Percentiles rank a stretch among this genome's conserved stretches.
Evolutionary conservation across 1,140 invertebrate species (phyloP).

Genomic region (Drosophila pseudoananassae): DNA sequence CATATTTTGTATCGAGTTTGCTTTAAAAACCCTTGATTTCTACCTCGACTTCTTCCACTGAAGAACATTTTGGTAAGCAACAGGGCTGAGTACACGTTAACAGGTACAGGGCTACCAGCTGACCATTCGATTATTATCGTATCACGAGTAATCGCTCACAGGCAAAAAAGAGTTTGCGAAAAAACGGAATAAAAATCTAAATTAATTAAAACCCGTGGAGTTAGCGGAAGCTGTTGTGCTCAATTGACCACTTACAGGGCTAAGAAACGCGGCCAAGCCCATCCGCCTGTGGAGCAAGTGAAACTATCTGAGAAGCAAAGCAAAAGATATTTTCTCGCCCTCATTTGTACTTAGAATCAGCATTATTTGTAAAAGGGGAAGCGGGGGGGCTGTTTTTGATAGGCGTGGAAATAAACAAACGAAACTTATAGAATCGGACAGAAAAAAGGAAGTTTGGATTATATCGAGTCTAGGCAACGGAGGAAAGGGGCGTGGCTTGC

Average conservation of each 20-base stretch:
- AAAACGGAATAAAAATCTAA: conserved; percentile 63
- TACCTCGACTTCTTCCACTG: no score
- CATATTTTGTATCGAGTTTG: no score
- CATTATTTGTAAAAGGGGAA: conserved; percentile 4
- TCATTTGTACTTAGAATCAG: background rate
- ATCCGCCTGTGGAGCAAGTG: conserved; percentile 25
- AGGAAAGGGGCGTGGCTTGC: conserved; percentile 63
- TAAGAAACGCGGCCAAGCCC: conserved; percentile 14
- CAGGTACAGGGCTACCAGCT: conserved; percentile 37
- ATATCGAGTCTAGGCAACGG: background rate
- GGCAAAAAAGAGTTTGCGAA: conserved; percentile 76
- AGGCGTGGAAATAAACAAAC: conserved; percentile 70
- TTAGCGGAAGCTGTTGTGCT: conserved; percentile 19
- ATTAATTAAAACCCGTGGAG: conserved; percentile 40
- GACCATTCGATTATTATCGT: conserved; percentile 37
- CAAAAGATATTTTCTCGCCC: background rate
- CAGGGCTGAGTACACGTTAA: conserved; percentile 7
- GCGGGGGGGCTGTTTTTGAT: conserved; percentile 57
- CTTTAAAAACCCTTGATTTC: no score
- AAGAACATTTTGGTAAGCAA: conserved; percentile 10
- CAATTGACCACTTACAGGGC: conserved; percentile 30
- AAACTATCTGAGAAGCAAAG: conserved; percentile 11
- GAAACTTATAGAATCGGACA: conserved; percentile 38
- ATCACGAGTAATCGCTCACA: conserved; percentile 51
- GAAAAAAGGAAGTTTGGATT: conserved; percentile 1